Conservation (phyloP, 2,888 invertebrate genomes). For the Ganaspis brasiliensis region DNA sequence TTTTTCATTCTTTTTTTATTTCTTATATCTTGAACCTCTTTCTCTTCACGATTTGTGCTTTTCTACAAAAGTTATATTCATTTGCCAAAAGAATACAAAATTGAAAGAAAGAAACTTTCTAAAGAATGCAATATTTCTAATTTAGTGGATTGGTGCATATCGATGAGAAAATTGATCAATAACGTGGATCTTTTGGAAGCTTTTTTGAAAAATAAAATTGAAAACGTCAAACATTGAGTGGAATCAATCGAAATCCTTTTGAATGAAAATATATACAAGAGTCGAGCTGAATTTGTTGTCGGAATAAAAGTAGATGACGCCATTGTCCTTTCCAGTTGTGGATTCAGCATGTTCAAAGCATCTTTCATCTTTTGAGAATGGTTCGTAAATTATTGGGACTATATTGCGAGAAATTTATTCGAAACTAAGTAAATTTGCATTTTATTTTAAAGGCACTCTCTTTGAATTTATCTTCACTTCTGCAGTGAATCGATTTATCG, state of each 20-base stretch:
- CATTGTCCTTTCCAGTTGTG: background rate
- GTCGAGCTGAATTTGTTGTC: background rate
- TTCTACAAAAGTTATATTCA: background rate
- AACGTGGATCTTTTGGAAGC: background rate
- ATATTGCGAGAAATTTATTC: background rate
- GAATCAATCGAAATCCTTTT: background rate
- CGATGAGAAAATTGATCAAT: background rate
- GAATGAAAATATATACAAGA: background rate
- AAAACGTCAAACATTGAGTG: background rate
- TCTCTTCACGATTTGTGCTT: no score
- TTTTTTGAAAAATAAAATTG: background rate
- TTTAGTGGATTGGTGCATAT: constrained; percentile 1
- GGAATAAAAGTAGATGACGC: background rate
- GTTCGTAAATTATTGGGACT: background rate
- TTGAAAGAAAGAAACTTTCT: background rate
- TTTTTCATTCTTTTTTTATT: no score
- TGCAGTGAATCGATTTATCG: background rate
- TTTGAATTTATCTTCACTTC: constrained; percentile 3
- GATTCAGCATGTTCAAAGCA: background rate
- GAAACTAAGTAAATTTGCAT: background rate
- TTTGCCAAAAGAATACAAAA: background rate
- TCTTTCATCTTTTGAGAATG: constrained; percentile 8
- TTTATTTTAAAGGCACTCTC: constrained; percentile 2
- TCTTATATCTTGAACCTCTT: no score
- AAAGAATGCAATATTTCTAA: background rate